A percentile compares a stretch with the other conserved stretches of the same genome.
Conservation (phyloP, 2,113 vertebrate species). For the Otus sunia region DNA sequence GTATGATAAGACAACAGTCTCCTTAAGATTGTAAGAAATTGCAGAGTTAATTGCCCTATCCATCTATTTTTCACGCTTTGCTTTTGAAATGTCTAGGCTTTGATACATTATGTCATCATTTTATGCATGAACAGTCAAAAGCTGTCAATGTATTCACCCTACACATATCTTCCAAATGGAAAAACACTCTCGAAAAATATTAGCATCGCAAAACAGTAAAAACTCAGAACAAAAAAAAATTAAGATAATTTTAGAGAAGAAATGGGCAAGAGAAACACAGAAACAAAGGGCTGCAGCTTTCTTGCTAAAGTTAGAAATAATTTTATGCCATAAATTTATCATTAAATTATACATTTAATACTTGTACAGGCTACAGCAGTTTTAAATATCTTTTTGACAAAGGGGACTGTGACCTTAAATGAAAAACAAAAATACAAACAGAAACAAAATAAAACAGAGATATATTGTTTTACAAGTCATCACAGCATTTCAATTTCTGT, state of each 20-base stretch:
- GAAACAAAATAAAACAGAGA: not conserved
- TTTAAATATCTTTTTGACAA: not conserved
- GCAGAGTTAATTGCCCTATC: not conserved
- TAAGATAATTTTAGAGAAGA: not conserved
- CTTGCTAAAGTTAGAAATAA: not conserved
- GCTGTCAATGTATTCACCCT: not conserved
- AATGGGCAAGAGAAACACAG: not conserved
- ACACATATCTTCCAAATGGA: not conserved
- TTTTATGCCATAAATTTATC: not conserved
- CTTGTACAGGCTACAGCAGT: not conserved
- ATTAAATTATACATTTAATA: not conserved
- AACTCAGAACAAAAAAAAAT: not conserved
- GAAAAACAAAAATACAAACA: not conserved
- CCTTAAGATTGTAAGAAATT: not conserved
- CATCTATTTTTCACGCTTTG: not conserved
- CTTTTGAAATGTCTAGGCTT: slow-evolving; percentile 12
- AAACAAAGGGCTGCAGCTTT: not conserved
- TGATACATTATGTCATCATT: slow-evolving; percentile 16
- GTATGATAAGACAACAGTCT: not conserved
- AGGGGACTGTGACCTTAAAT: not conserved
- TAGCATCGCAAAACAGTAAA: not conserved
- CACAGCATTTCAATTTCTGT: not conserved
- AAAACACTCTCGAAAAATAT: not conserved
- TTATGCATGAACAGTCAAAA: slow-evolving; percentile 23
- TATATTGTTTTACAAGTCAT: not conserved